Conservation (phyloP, 2,888 invertebrate species). For the Caenorhabditis zanzibari region DNA sequence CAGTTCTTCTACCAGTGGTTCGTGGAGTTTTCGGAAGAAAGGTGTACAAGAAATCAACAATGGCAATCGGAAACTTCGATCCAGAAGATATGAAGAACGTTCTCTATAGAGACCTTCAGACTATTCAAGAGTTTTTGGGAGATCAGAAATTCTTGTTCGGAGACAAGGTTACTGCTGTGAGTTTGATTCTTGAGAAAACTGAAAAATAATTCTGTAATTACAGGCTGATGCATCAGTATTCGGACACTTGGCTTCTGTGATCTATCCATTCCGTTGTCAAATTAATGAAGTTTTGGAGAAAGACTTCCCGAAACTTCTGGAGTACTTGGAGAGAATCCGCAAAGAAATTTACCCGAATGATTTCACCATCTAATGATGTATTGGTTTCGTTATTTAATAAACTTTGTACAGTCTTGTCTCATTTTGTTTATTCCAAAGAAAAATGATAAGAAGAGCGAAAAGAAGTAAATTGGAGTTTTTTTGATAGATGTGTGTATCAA, state of each 20-base stretch:
- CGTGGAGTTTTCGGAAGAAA: conserved; percentile 38
- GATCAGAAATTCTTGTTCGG: conserved; percentile 96
- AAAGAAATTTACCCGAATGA: conserved; percentile 52
- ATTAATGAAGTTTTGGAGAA: conserved; percentile 34
- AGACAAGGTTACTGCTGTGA: conserved; percentile 92
- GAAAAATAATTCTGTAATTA: conserved; percentile 21
- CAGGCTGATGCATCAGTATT: conserved; percentile 79
- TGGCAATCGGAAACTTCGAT: conserved; percentile 53
- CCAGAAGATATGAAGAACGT: conserved; percentile 24
- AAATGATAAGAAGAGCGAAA: neutral
- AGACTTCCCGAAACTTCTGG: conserved; percentile 48
- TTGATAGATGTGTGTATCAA: neutral
- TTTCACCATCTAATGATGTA: conserved; percentile 41
- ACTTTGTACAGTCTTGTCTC: neutral
- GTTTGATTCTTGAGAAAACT: conserved; percentile 56
- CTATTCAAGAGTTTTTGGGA: conserved; percentile 33
- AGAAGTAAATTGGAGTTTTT: neutral
- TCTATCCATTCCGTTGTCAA: conserved; percentile 63
- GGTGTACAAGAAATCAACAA: conserved; percentile 42
- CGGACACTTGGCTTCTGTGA: conserved; percentile 77
- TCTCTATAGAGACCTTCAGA: conserved; percentile 41
- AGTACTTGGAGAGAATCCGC: conserved; percentile 46
- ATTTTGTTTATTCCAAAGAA: neutral
- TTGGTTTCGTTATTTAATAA: neutral
- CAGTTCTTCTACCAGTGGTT: conserved; percentile 37